Conservation (phyloP, 2,113 vertebrate species). For the Antechinus flavipes region DNA sequence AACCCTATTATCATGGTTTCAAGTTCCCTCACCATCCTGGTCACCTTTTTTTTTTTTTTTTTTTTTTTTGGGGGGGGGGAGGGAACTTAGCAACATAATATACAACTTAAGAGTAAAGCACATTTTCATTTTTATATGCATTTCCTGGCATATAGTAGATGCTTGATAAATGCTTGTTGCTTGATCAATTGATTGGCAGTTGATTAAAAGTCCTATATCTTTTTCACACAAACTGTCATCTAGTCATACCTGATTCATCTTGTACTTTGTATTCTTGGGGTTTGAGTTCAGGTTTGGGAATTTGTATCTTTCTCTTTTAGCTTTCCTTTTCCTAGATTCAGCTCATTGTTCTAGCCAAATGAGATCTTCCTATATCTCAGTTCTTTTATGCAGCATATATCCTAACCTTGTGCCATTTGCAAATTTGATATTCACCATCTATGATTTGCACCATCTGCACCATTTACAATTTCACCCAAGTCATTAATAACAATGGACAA, state of each 20-base stretch:
- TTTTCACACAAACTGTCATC: background rate
- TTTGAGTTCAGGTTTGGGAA: background rate
- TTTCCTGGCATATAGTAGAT: background rate
- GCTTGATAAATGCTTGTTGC: background rate
- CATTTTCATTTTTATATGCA: background rate
- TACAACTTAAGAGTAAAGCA: background rate
- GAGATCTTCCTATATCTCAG: background rate
- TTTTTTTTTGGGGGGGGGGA: background rate
- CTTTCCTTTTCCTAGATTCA: background rate
- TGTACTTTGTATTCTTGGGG: background rate
- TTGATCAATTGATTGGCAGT: too few species aligned
- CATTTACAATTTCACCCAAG: background rate
- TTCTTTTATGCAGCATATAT: background rate
- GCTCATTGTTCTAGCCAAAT: background rate
- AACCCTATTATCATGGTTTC: background rate
- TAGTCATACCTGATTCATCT: background rate
- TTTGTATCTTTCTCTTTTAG: background rate
- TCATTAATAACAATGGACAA: background rate
- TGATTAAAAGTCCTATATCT: background rate
- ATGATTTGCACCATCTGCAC: too few species aligned
- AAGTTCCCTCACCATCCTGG: background rate
- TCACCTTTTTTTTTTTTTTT: background rate
- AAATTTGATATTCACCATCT: background rate
- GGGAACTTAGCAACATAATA: background rate
- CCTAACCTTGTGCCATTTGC: background rate